Conservation (phyloP, 2,888 invertebrate genomes). For the Temnothorax rugatulus region DNA sequence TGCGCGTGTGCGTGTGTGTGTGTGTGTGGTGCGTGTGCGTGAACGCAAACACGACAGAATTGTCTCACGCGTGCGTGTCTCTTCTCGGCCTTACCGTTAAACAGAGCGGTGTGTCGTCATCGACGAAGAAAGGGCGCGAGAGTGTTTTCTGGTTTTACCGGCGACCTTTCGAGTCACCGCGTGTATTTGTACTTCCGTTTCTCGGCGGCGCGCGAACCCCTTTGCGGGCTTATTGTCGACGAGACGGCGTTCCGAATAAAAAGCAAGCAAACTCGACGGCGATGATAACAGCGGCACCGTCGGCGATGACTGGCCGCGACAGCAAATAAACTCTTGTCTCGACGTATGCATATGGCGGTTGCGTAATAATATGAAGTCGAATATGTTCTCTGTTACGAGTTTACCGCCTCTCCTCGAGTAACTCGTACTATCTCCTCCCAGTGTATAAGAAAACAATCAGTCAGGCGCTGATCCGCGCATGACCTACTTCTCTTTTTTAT, state of each 20-base stretch:
- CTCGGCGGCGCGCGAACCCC: slow-evolving; percentile 11
- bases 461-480: slow-evolving; percentile 44
- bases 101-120: neutral
- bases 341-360: slow-evolving; percentile 79
- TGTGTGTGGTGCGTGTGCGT: neutral
- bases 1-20: neutral
- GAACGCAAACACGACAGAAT: slow-evolving; percentile 24
- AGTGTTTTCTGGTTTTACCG: slow-evolving; percentile 36
- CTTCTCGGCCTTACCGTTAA: slow-evolving; percentile 15
- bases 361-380: slow-evolving; percentile 77
- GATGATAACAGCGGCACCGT: slow-evolving; percentile 18
- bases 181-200: slow-evolving; percentile 12
- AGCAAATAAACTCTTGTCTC: slow-evolving; percentile 78
- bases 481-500: slow-evolving; percentile 52
- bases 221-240: slow-evolving; percentile 14
- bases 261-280: slow-evolving; percentile 68
- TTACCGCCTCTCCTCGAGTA: slow-evolving; percentile 4
- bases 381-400: slow-evolving; percentile 11
- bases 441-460: slow-evolving; percentile 57
- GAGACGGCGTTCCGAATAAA: slow-evolving; percentile 50
- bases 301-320: slow-evolving; percentile 41
- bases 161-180: neutral
- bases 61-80: neutral
- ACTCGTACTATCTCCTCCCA: neutral
- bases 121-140: slow-evolving; percentile 12